These are phyloP conservation scores for Reinhardtius hippoglossoides DNA, from an alignment of 2,113 vertebrate genomes.

Conservation along the genomic window DNA sequence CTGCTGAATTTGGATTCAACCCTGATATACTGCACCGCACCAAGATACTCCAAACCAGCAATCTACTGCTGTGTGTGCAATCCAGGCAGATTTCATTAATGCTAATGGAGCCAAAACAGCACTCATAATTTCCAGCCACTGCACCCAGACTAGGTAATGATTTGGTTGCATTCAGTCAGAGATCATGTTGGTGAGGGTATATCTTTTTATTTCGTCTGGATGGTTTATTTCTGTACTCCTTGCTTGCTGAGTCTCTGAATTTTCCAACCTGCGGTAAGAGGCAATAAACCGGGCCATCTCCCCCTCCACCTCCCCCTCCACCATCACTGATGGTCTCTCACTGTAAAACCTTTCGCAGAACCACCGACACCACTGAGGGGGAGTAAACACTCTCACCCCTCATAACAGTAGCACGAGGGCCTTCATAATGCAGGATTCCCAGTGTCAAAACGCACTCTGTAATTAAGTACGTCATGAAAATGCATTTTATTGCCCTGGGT, in stretches of 20 bases:
- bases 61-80: neutral
- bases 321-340: constrained; percentile 40
- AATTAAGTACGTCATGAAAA: constrained; percentile 62
- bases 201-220: constrained; percentile 24
- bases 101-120: constrained; percentile 20
- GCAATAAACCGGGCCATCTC: constrained; percentile 47
- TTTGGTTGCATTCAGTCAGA: constrained; percentile 23
- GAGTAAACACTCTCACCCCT: constrained; percentile 50
- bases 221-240: constrained; percentile 31
- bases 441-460: neutral
- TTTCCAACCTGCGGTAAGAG: constrained; percentile 43
- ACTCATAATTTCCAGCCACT: constrained; percentile 34
- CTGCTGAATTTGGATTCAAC: constrained; percentile 38
- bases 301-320: neutral
- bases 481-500: constrained; percentile 53
- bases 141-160: constrained; percentile 19
- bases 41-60: constrained; percentile 34
- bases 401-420: constrained; percentile 49
- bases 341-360: constrained; percentile 53
- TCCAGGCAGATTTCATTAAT: constrained; percentile 25
- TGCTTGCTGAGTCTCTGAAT: constrained; percentile 39
- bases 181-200: constrained; percentile 19
- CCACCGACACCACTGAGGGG: constrained; percentile 37
- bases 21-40: constrained; percentile 27
- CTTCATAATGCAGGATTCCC: constrained; percentile 53